Evolutionary conservation across 2,797 vertebrate genomes (phyloP).

Genomic region (Lepus townsendii): DNA sequence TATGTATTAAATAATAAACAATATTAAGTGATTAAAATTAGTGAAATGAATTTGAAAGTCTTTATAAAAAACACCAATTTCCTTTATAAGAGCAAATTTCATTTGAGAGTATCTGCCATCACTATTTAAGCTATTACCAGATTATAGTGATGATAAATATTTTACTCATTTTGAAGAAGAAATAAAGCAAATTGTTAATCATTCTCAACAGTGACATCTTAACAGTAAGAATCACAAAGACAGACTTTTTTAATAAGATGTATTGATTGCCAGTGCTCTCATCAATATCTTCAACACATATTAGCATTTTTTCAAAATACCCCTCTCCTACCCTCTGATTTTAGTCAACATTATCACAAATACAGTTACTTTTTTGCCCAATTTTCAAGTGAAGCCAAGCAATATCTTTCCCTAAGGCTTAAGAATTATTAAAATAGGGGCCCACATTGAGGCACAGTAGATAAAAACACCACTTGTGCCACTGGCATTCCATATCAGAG

Average conservation of each 20-base stretch:
- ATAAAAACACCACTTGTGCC: too few relatives aligned
- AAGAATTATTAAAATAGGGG: neutral
- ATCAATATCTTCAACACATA: neutral
- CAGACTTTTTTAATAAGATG: neutral
- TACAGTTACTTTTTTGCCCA: neutral
- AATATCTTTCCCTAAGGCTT: neutral
- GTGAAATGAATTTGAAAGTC: constrained; percentile 15
- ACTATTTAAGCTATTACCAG: neutral
- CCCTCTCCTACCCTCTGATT: neutral
- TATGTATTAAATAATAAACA: constrained; percentile 18
- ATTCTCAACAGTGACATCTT: neutral
- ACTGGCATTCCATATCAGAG: too few relatives aligned
- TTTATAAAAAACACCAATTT: constrained; percentile 16
- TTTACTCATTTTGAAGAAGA: constrained; percentile 7
- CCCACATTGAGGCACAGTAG: too few relatives aligned
- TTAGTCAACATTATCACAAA: neutral
- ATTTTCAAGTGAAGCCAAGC: neutral
- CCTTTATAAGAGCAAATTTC: constrained; percentile 38
- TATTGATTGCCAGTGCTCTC: neutral
- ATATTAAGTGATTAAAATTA: constrained; percentile 35
- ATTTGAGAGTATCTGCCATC: neutral
- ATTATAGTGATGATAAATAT: constrained; percentile 6
- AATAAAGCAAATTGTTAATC: constrained; percentile 19
- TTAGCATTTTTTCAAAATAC: constrained; percentile 12
- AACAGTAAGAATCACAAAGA: neutral